phyloP scores from a whole-genome alignment of 2,113 vertebrate genomes.

The Anseranas semipalmata region DNA sequence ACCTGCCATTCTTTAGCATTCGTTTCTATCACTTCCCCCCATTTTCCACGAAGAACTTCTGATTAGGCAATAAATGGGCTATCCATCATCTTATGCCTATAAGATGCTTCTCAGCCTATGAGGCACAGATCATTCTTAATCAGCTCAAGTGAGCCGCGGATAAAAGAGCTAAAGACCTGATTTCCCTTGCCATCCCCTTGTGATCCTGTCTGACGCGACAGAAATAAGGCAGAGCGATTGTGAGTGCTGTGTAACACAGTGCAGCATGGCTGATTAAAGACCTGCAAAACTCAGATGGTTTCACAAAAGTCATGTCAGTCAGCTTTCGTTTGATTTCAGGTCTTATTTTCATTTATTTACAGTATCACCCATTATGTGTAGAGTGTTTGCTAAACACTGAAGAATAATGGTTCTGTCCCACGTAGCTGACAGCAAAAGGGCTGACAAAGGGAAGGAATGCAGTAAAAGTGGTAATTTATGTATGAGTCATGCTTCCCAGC shows the following conservation, averaged over 20 bases:
- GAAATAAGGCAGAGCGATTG: neutral
- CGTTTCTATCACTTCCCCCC: neutral
- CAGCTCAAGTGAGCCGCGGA: neutral
- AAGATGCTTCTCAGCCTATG: neutral
- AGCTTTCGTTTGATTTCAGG: neutral
- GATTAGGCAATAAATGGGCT: neutral
- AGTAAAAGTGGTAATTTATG: conserved; percentile 46
- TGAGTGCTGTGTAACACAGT: neutral
- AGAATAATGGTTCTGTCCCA: conserved; percentile 35
- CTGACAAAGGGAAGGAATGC: conserved; percentile 39
- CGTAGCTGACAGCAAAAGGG: neutral
- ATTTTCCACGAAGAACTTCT: neutral
- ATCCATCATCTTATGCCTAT: neutral
- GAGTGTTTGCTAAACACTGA: conserved; percentile 31
- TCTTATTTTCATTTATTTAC: conserved; percentile 42
- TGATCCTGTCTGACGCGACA: rapidly evolving
- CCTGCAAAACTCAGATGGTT: neutral
- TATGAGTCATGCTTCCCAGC: conserved; percentile 15
- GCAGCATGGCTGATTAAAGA: neutral
- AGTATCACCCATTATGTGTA: neutral
- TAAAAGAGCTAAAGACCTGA: neutral
- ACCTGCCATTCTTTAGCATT: neutral
- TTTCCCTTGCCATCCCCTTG: neutral
- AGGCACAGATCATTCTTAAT: neutral
- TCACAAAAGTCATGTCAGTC: conserved; percentile 17